phyloP scores from a whole-genome alignment of 2,113 vertebrate genomes.

The Stercorarius parasiticus region DNA sequence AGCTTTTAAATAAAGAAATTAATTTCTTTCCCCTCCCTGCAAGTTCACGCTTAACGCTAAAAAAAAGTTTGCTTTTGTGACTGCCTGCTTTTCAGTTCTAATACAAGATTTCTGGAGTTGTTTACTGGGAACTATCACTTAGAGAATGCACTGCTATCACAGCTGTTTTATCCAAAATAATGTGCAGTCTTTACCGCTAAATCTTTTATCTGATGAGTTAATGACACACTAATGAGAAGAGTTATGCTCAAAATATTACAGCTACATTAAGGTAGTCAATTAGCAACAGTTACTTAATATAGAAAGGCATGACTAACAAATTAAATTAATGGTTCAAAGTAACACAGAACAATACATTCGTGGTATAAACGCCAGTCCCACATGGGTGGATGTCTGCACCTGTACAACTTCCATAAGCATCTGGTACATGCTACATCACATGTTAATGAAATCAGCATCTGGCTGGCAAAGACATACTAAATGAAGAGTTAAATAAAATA shows the following conservation, averaged over 20 bases:
- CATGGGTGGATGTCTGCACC: slow-evolving; percentile 14
- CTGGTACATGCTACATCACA: not conserved
- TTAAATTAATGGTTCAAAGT: slow-evolving; percentile 30
- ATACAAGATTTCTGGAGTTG: not conserved
- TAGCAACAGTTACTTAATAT: slow-evolving; percentile 52
- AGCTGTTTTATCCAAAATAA: slow-evolving; percentile 20
- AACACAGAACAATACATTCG: slow-evolving; percentile 21
- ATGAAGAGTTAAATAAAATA: slow-evolving; percentile 43
- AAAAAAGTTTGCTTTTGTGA: not conserved
- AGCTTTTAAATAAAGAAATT: slow-evolving; percentile 31
- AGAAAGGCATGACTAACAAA: slow-evolving; percentile 48
- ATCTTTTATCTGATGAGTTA: slow-evolving; percentile 47
- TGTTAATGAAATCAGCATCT: slow-evolving; percentile 1
- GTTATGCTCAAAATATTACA: slow-evolving; percentile 47
- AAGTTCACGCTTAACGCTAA: not conserved
- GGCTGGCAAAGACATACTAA: not conserved
- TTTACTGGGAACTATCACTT: slow-evolving; percentile 32
- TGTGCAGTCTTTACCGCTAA: not conserved
- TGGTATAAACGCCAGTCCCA: slow-evolving; percentile 18
- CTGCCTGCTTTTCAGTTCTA: slow-evolving; percentile 17
- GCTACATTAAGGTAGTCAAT: slow-evolving; percentile 37
- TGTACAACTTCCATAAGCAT: not conserved
- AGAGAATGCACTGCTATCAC: not conserved
- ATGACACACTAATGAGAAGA: slow-evolving; percentile 36
- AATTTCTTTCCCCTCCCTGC: slow-evolving; percentile 13